phyloP scores from a whole-genome alignment of 2,113 vertebrate genomes.

The Myrmecobius fasciatus region DNA sequence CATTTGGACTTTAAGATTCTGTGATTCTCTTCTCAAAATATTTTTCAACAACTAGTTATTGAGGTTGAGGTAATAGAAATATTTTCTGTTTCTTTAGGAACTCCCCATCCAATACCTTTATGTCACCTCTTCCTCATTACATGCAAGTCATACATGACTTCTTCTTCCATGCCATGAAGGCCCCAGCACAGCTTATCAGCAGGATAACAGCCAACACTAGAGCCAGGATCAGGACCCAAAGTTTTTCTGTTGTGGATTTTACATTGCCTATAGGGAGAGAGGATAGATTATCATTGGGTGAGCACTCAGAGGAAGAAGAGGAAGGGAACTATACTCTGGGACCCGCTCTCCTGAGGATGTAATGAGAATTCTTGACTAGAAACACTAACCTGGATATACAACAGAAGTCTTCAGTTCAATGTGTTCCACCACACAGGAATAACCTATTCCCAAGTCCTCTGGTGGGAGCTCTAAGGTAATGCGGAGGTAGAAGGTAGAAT shows the following conservation, averaged over 20 bases:
- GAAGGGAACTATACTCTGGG: not conserved
- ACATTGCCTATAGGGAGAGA: not conserved
- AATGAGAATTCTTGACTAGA: rapidly evolving
- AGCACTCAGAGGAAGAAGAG: not conserved
- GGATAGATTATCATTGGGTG: not conserved
- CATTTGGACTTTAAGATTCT: not conserved
- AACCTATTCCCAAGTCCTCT: not conserved
- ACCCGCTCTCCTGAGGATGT: not conserved
- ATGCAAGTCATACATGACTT: not conserved
- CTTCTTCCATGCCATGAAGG: not conserved
- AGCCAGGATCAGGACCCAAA: not conserved
- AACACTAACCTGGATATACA: not conserved
- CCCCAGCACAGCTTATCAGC: not conserved
- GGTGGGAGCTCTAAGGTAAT: constrained; percentile 12
- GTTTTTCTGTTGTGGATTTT: not conserved
- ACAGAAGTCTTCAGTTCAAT: not conserved
- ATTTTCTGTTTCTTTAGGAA: not conserved
- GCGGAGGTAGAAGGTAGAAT: not conserved
- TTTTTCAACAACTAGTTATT: not conserved
- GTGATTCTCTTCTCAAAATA: not conserved
- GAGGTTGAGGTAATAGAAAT: not conserved
- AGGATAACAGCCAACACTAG: not conserved
- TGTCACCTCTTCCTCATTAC: not conserved
- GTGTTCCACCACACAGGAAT: not conserved
- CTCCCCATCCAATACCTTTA: not conserved